A percentile compares a stretch with the other conserved stretches of the same genome.
These are phyloP conservation scores for Macaria notata DNA, from an alignment of 2,888 invertebrate species.

Conservation along the genomic window DNA sequence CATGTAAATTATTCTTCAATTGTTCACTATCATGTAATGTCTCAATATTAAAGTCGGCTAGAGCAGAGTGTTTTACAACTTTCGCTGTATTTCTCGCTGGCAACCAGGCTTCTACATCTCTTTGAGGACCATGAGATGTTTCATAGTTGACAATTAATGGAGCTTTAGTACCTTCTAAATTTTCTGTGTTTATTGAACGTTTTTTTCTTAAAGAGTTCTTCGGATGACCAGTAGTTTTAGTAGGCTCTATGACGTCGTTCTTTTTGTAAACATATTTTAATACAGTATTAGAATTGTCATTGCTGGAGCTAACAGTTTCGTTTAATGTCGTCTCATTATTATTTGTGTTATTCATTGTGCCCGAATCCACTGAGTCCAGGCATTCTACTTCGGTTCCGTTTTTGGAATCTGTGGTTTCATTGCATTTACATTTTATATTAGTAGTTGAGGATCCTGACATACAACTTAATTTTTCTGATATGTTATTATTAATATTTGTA, in stretches of 20 bases:
- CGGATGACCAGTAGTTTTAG: slow-evolving; percentile 53
- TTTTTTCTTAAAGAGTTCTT: slow-evolving; percentile 63
- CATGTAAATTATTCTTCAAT: slow-evolving; percentile 10
- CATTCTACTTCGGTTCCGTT: slow-evolving; percentile 3
- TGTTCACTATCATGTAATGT: slow-evolving; percentile 48
- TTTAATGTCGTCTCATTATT: slow-evolving; percentile 30
- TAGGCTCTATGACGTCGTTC: slow-evolving; percentile 33
- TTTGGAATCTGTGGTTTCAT: slow-evolving; percentile 23
- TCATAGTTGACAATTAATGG: slow-evolving; percentile 59
- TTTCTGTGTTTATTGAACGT: slow-evolving; percentile 38
- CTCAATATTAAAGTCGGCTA: slow-evolving; percentile 68
- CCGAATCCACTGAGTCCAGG: slow-evolving; percentile 1
- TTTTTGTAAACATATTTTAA: slow-evolving; percentile 64
- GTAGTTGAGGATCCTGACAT: background rate
- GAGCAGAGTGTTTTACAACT: slow-evolving; percentile 47
- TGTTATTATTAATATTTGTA: slow-evolving; percentile 20
- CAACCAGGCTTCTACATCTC: slow-evolving; percentile 36
- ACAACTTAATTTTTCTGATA: slow-evolving; percentile 3
- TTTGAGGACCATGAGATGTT: slow-evolving; percentile 47
- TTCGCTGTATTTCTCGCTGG: slow-evolving; percentile 39
- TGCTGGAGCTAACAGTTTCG: slow-evolving; percentile 8
- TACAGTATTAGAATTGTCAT: slow-evolving; percentile 44
- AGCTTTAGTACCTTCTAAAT: slow-evolving; percentile 34
- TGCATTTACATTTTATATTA: slow-evolving; percentile 25
- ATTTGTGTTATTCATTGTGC: slow-evolving; percentile 8